A percentile compares a stretch with the other conserved stretches of the same genome.
Evolutionary conservation across 2,888 invertebrate species (phyloP).

Genomic region (Cheiracanthium punctorium): DNA sequence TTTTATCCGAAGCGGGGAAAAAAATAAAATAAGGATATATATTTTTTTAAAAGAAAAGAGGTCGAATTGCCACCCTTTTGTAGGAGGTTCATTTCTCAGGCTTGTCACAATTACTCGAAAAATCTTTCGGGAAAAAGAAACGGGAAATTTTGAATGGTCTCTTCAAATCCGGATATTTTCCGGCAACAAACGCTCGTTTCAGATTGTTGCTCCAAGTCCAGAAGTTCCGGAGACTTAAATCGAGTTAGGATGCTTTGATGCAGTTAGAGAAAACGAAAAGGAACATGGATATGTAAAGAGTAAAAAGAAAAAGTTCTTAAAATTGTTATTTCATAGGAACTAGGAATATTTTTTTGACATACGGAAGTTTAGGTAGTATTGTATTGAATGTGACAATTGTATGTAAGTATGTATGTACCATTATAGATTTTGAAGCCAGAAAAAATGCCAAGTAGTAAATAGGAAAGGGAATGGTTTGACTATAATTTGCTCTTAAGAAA

Average conservation of each 20-base stretch:
- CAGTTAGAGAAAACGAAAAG: neutral
- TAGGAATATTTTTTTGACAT: too few species aligned
- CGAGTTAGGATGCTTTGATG: neutral
- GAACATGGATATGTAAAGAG: neutral
- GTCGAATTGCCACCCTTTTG: conserved; percentile 36
- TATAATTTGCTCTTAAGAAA: too few species aligned
- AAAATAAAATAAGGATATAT: neutral
- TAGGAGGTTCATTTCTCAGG: conserved; percentile 47
- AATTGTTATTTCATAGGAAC: neutral
- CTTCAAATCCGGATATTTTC: conserved; percentile 43
- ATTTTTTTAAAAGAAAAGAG: conserved; percentile 25
- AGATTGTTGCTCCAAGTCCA: neutral
- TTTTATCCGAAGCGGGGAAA: conserved; percentile 7
- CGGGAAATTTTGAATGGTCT: conserved; percentile 7
- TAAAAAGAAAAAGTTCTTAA: neutral
- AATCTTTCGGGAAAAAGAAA: neutral
- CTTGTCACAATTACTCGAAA: conserved; percentile 56
- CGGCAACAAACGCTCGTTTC: neutral
- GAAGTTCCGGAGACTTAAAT: conserved; percentile 9
- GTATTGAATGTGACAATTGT: too few species aligned
- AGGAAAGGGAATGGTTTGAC: too few species aligned
- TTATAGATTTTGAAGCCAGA: too few species aligned
- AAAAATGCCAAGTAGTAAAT: too few species aligned
- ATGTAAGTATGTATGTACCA: too few species aligned
- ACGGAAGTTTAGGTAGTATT: too few species aligned